A percentile compares a stretch with the other conserved stretches of the same genome.
These are phyloP conservation scores for Noturus placidus DNA, from an alignment of 2,113 vertebrate genomes.

Conservation along the genomic window DNA sequence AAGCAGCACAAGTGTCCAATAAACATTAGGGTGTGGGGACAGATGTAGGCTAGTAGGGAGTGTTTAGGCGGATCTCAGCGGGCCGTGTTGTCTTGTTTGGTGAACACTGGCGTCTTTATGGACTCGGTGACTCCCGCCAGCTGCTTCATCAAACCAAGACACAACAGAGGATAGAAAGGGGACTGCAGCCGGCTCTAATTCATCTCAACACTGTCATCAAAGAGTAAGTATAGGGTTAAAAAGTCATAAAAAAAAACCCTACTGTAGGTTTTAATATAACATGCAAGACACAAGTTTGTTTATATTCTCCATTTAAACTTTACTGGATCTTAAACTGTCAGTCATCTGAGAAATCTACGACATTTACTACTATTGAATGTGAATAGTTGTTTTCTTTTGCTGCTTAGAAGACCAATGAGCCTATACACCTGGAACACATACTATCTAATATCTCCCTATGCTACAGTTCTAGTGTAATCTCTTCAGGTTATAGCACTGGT, in stretches of 20 bases:
- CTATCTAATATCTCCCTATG: not conserved
- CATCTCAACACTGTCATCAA: not conserved
- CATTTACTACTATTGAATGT: not conserved
- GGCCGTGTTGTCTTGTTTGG: conserved; percentile 40
- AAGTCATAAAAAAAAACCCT: too few relatives aligned
- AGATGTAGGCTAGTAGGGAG: conserved; percentile 47
- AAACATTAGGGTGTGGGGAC: conserved; percentile 49
- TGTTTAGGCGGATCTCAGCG: conserved; percentile 44
- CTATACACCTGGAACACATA: not conserved
- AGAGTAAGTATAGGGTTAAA: conserved; percentile 19
- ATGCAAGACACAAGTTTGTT: not conserved
- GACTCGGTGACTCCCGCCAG: conserved; percentile 39
- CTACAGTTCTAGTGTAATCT: not conserved
- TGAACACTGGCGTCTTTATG: conserved; percentile 56
- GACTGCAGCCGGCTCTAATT: not conserved
- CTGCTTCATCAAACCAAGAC: conserved; percentile 44
- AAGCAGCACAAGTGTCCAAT: conserved; percentile 44
- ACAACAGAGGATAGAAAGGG: conserved; percentile 8
- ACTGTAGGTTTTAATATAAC: not conserved
- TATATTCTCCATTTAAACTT: not conserved
- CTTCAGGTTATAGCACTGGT: not conserved
- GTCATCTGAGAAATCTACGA: not conserved
- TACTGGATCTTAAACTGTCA: not conserved
- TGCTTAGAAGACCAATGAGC: not conserved
- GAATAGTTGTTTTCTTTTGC: not conserved